These are phyloP conservation scores for Prinia subflava DNA, from an alignment of 2,113 vertebrate species.

Conservation along the genomic window DNA sequence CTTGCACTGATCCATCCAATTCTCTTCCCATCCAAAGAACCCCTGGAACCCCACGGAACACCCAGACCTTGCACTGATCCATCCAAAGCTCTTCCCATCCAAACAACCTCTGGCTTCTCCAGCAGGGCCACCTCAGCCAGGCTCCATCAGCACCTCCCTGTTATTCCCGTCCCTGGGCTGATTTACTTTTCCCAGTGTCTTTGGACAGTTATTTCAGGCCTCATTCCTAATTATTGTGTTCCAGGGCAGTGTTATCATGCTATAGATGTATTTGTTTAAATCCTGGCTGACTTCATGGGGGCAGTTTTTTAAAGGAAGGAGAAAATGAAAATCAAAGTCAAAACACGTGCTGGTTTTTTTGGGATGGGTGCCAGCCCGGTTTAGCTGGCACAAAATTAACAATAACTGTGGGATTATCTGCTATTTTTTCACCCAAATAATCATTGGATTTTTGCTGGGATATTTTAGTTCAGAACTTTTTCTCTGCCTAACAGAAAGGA, in stretches of 20 bases:
- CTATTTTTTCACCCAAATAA: background rate
- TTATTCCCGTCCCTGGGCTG: background rate
- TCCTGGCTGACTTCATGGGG: conserved; percentile 53
- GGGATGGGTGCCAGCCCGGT: background rate
- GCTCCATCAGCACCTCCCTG: conserved; percentile 20
- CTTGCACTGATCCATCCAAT: background rate
- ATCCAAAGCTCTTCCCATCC: background rate
- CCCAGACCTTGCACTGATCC: background rate
- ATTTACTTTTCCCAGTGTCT: conserved; percentile 31
- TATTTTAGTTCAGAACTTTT: background rate
- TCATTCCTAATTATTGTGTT: conserved; percentile 25
- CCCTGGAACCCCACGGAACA: background rate
- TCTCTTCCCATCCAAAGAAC: conserved; percentile 1
- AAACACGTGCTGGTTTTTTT: background rate
- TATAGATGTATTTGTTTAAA: conserved; percentile 64
- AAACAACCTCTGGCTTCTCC: background rate
- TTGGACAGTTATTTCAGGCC: conserved; percentile 50
- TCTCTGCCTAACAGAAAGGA: background rate
- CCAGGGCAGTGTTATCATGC: conserved; percentile 18
- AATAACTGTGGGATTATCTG: background rate
- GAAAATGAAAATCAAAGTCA: conserved; percentile 9
- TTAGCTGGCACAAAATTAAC: conserved; percentile 15
- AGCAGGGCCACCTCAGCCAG: background rate
- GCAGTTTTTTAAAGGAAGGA: conserved; percentile 40
- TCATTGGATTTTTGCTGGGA: rapidly evolving